Evolutionary conservation across 2,888 invertebrate genomes (phyloP), one percentile per base, ranked within the genome.

Genomic region (Pandemis heparana): DNA sequence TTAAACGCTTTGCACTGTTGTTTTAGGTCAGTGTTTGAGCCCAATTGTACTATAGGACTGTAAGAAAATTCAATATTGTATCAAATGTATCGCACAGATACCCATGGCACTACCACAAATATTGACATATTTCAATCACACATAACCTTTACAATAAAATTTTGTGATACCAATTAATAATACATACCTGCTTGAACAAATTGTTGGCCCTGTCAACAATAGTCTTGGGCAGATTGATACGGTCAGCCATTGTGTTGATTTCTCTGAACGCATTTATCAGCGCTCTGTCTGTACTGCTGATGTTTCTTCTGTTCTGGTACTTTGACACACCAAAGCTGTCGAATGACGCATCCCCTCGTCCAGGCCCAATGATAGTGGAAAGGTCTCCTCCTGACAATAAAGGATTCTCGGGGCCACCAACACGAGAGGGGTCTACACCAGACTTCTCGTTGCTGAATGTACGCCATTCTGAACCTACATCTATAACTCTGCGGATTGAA

Each of bases 381-480:
- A 99, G 95, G 89, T 99, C 99, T 60, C 98, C 98, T 0, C 99
- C 99, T 82, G 98, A 98, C 0, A 99, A 95, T 4, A 99, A 94
- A 0, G 99, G 98, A 94, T 99, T 99, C 95, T 99, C 99, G 0
- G 99, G 98, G 0, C 99, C 99, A 95, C 99, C 99, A 77, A 99
- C 99, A 97, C 99, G 99, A 92, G 99, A 99, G 5, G 99, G 99
- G 92, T 99, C 99, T 0, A 98, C 98, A 9, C 98, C 98, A 70
- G 97, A 97, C 86, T 99, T 99, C 87, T 99, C 99, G 89, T 99
- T 99, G 85, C 99, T 99, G 92, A 99, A 99, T 75, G 99, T 99
- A 88, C 99, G 96, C 99, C 99, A 99, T 92, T 99, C 99, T 5
- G 99, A 99, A 48, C 99, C 99, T n/a, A 99, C 99, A 92, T 99